These are phyloP conservation scores for Anolis apletophallus DNA, from an alignment of 2,797 vertebrate genomes.

Conservation along the genomic window DNA sequence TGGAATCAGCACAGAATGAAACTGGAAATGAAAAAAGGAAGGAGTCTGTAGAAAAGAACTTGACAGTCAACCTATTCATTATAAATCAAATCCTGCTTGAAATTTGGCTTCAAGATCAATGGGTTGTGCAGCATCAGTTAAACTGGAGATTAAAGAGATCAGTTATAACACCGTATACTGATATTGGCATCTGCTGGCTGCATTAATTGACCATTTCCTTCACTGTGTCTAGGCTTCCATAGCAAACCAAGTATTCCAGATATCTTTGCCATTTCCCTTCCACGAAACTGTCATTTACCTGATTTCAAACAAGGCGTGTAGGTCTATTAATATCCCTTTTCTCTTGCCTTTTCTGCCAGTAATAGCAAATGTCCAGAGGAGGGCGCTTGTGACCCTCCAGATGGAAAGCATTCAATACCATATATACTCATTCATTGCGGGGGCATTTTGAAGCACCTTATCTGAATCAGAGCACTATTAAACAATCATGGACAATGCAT, in stretches of 20 bases:
- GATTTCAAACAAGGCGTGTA: neutral
- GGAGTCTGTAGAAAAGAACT: neutral
- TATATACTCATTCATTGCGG: constrained; percentile 1
- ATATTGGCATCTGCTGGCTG: constrained; percentile 17
- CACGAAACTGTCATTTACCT: neutral
- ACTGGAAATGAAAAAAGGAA: neutral
- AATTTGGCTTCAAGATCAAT: constrained; percentile 35
- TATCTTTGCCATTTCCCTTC: neutral
- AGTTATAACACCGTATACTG: constrained; percentile 11
- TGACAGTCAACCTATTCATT: neutral
- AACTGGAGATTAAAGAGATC: constrained; percentile 31
- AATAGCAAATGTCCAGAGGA: constrained; percentile 64
- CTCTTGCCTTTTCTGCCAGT: constrained; percentile 40
- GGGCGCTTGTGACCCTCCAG: constrained; percentile 66
- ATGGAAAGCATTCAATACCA: neutral
- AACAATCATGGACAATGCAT: constrained; percentile 18
- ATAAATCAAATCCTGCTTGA: constrained; percentile 39
- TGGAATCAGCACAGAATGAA: neutral
- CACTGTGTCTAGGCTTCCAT: neutral
- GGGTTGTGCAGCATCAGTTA: constrained; percentile 25
- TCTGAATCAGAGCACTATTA: constrained; percentile 35
- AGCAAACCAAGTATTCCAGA: constrained; percentile 20
- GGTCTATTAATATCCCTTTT: neutral
- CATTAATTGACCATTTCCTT: constrained; percentile 29
- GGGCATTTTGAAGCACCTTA: neutral